Evolutionary conservation across 1,140 invertebrate species (phyloP).

Genomic region (Drosophila setifemur): DNA sequence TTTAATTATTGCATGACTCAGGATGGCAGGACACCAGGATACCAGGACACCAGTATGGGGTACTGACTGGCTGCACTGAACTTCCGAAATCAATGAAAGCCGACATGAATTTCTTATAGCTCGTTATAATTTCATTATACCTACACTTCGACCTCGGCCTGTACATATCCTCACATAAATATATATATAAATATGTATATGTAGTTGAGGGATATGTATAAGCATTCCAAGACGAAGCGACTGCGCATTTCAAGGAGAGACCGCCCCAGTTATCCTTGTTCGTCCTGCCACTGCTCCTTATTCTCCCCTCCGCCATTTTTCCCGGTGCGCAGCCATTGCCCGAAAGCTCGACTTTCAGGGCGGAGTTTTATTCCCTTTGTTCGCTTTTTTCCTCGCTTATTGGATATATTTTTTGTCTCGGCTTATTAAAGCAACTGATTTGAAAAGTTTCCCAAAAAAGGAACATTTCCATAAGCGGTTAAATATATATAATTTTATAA

Average conservation of each 20-base stretch:
- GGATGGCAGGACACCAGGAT: background rate
- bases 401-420: conserved; percentile 26
- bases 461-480: conserved; percentile 41
- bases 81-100: conserved; percentile 51
- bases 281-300: too few species aligned
- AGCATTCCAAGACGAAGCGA: conserved; percentile 54
- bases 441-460: conserved; percentile 54
- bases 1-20: conserved; percentile 68
- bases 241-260: conserved; percentile 75
- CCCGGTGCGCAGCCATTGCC: conserved; percentile 72
- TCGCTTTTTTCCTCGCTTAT: conserved; percentile 32
- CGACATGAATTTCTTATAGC: conserved; percentile 79
- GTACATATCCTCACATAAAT: conserved; percentile 2
- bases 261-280: background rate
- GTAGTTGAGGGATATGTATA: conserved; percentile 1
- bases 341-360: conserved; percentile 54
- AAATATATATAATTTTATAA: conserved; percentile 42
- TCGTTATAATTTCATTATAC: conserved; percentile 80
- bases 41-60: background rate
- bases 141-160: conserved; percentile 46
- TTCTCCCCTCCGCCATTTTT: conserved; percentile 57
- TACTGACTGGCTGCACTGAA: background rate
- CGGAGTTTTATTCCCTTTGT: conserved; percentile 57
- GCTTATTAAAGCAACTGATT: conserved; percentile 67
- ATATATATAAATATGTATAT: conserved; percentile 9